These are phyloP conservation scores for Ahaetulla prasina DNA, from an alignment of 2,113 vertebrate genomes.

Conservation along the genomic window DNA sequence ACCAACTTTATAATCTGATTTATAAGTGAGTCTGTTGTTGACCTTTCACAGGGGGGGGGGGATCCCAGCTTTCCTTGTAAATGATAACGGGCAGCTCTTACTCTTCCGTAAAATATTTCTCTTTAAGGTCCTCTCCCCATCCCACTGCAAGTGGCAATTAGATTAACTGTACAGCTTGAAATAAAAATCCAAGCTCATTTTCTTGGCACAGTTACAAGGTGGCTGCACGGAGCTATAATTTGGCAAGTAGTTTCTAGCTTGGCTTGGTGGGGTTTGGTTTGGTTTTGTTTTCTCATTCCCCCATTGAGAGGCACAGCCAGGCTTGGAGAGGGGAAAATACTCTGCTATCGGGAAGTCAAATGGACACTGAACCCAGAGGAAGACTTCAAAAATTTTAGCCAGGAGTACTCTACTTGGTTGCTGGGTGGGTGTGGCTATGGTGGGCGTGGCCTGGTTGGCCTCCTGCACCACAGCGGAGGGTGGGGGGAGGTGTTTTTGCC, in stretches of 20 bases:
- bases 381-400: no score
- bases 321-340: not conserved
- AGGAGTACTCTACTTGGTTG: no score
- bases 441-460: no score
- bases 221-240: not conserved
- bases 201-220: rapidly evolving
- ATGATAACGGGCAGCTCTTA: not conserved
- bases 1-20: not conserved
- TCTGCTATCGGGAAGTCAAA: constrained; percentile 22
- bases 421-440: no score
- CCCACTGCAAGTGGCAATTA: not conserved
- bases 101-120: not conserved
- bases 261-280: not conserved
- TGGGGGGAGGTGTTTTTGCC: no score
- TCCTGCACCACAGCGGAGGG: no score
- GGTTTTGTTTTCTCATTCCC: not conserved
- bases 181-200: not conserved
- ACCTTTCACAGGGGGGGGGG: not conserved
- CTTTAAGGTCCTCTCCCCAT: not conserved
- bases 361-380: not conserved
- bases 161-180: not conserved
- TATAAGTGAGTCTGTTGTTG: not conserved
- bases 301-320: not conserved
- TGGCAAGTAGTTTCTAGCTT: not conserved
- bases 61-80: not conserved